Evolutionary conservation across 2,113 vertebrate species (phyloP).

Genomic region (Eleginops maclovinus): DNA sequence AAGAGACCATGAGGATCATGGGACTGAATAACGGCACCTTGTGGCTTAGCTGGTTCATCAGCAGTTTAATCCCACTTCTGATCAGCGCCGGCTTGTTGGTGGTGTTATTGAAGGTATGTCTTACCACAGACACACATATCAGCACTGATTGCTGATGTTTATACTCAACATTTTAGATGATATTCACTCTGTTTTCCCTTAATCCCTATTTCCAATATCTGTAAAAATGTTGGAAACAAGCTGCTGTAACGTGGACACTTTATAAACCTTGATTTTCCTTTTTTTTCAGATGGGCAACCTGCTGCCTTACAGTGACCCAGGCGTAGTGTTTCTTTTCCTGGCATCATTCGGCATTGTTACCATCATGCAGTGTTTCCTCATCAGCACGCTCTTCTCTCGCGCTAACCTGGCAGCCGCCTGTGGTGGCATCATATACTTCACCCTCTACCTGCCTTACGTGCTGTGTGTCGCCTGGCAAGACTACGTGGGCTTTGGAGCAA

Average conservation of each 20-base stretch:
- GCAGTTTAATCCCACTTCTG: slow-evolving; percentile 94
- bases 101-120: slow-evolving; percentile 91
- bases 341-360: slow-evolving; percentile 92
- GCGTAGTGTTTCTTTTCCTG: slow-evolving; percentile 93
- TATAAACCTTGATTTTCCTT: neutral
- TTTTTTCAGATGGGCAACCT: slow-evolving; percentile 91
- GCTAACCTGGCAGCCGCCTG: slow-evolving; percentile 97
- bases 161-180: slow-evolving; percentile 9
- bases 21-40: slow-evolving; percentile 93
- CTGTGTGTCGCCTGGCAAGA: slow-evolving; percentile 97
- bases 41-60: slow-evolving; percentile 99
- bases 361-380: slow-evolving; percentile 97
- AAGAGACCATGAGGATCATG: slow-evolving; percentile 99
- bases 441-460: slow-evolving; percentile 93
- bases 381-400: slow-evolving; percentile 95
- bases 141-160: neutral
- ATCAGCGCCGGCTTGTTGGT: slow-evolving; percentile 93
- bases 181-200: neutral
- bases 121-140: neutral
- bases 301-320: slow-evolving; percentile 94
- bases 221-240: slow-evolving; percentile 42
- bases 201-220: neutral
- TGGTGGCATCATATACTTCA: slow-evolving; percentile 97
- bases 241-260: neutral
- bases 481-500: slow-evolving; percentile 89